Conservation (phyloP, 2,113 vertebrate genomes). For the Lepus timidus region DNA sequence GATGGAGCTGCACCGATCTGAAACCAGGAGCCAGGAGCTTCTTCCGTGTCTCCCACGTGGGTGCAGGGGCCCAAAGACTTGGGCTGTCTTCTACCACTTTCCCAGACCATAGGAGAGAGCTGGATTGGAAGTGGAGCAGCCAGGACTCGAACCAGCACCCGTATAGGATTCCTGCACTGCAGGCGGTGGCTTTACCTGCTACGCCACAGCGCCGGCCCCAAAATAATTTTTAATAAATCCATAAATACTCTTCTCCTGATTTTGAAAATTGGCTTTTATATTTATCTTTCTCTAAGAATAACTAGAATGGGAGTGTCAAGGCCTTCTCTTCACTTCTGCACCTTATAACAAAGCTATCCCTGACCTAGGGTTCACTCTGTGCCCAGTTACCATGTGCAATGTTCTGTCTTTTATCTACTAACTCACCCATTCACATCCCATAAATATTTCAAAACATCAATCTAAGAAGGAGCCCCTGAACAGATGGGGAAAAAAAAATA, state of each 20-base stretch:
- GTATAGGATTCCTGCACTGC: too few relatives aligned
- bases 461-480: slow-evolving; percentile 1
- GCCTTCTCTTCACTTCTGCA: slow-evolving; percentile 7
- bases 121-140: too few relatives aligned
- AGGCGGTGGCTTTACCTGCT: background rate
- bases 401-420: background rate
- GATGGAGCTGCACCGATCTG: too few relatives aligned
- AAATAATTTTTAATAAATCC: slow-evolving; percentile 8
- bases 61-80: too few relatives aligned
- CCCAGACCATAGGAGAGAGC: too few relatives aligned
- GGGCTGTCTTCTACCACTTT: too few relatives aligned
- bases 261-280: slow-evolving; percentile 54
- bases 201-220: background rate
- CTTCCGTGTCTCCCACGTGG: too few relatives aligned
- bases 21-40: too few relatives aligned
- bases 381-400: background rate
- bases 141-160: too few relatives aligned
- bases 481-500: background rate
- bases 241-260: slow-evolving; percentile 4
- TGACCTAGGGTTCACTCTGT: background rate
- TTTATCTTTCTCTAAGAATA: slow-evolving; percentile 32
- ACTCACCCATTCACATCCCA: background rate
- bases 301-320: background rate
- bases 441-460: slow-evolving; percentile 38
- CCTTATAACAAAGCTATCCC: background rate